Evolutionary conservation across 2,888 invertebrate species (phyloP).

Genomic region (Nowickia ferox): DNA sequence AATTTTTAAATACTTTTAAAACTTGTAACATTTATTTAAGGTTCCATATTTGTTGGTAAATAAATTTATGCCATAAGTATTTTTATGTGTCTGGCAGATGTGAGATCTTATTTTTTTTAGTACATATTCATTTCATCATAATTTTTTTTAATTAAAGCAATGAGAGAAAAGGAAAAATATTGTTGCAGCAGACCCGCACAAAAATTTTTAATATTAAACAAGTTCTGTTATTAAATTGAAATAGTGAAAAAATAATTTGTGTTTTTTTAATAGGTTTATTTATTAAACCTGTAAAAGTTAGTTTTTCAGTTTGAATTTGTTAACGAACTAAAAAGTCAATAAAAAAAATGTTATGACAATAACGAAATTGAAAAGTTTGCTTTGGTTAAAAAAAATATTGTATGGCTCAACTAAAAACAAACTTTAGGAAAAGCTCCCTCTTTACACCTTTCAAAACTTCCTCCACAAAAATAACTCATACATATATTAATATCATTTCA

Average conservation of each 20-base stretch:
- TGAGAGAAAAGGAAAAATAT: background rate
- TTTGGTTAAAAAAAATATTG: background rate
- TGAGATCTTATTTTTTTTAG: background rate
- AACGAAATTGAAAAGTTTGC: background rate
- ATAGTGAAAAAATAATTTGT: background rate
- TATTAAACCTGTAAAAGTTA: background rate
- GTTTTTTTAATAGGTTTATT: background rate
- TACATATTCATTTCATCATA: background rate
- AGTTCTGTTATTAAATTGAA: background rate
- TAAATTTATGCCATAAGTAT: background rate
- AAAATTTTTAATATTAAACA: background rate
- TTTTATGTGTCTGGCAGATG: background rate
- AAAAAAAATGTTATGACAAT: background rate
- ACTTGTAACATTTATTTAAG: background rate
- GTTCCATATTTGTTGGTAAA: background rate
- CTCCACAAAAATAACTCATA: background rate
- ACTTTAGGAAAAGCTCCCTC: background rate
- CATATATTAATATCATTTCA: conserved; percentile 3
- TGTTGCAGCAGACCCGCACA: background rate
- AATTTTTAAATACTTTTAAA: background rate
- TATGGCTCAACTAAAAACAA: background rate
- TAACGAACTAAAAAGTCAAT: background rate
- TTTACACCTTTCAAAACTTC: background rate
- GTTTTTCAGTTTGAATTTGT: background rate
- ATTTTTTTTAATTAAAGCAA: conserved; percentile 6